Conservation (phyloP, 2,797 vertebrate genomes). For the Steatocranus sp. region DNA sequence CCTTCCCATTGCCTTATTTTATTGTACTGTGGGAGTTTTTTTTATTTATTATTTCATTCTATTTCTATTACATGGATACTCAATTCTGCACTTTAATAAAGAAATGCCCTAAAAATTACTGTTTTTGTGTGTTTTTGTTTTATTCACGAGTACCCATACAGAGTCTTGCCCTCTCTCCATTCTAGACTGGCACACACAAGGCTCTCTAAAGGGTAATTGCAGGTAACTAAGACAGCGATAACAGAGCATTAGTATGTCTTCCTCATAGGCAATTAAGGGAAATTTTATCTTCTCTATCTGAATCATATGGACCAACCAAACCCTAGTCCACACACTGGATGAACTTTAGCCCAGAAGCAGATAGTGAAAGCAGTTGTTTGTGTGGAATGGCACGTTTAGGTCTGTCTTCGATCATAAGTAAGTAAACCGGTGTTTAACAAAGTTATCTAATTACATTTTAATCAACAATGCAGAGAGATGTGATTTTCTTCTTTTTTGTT, state of each 20-base stretch:
- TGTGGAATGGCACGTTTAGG: neutral
- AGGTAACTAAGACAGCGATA: neutral
- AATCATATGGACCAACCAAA: neutral
- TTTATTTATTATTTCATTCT: neutral
- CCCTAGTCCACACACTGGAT: neutral
- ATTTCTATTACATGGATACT: neutral
- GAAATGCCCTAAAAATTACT: neutral
- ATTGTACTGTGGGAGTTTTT: neutral
- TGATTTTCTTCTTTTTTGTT: neutral
- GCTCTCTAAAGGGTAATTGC: neutral
- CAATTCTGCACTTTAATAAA: neutral
- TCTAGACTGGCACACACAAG: neutral
- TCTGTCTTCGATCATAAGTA: neutral
- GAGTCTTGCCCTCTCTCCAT: neutral
- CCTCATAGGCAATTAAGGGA: neutral
- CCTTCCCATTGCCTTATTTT: neutral
- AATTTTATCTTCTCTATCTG: neutral
- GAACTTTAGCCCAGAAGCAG: neutral
- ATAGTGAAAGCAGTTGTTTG: neutral
- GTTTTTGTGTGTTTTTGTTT: neutral
- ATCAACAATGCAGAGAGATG: neutral
- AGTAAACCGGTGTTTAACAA: neutral
- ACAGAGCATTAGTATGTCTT: neutral
- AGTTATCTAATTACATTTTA: neutral
- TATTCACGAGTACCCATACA: neutral